Percentiles rank a stretch among this genome's conserved stretches.
Evolutionary conservation across 1,140 invertebrate genomes (phyloP).

Genomic region (Drosophila ficusphila): DNA sequence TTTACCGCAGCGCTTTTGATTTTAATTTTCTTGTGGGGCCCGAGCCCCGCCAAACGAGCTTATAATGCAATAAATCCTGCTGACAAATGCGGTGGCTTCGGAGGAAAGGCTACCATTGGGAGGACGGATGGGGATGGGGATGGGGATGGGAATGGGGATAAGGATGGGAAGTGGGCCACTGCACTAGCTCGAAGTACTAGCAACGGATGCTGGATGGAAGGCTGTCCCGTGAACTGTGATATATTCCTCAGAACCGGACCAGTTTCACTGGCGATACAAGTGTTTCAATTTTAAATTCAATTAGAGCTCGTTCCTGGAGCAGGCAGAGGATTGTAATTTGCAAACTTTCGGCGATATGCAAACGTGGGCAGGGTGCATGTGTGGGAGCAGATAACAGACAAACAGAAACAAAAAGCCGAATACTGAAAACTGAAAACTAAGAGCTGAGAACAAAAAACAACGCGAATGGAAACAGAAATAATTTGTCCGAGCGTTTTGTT

Average conservation of each 20-base stretch:
- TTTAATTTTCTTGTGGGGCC: neutral
- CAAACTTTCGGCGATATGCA: constrained; percentile 10
- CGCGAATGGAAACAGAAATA: constrained; percentile 39
- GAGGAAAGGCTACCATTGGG: no score
- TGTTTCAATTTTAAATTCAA: no score
- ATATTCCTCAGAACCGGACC: no score
- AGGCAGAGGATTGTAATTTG: no score
- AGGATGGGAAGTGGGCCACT: no score
- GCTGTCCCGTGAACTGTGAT: no score
- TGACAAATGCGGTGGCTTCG: constrained; percentile 69
- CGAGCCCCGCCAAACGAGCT: neutral
- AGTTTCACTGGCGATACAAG: no score
- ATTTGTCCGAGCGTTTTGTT: constrained; percentile 48
- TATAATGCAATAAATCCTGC: constrained; percentile 66
- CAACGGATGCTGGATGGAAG: no score
- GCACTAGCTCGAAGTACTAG: no score
- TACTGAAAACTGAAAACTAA: constrained; percentile 8
- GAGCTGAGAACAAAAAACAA: constrained; percentile 8
- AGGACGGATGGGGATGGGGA: no score
- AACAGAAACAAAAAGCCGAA: constrained; percentile 26
- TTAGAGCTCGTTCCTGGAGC: no score
- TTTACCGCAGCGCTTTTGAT: constrained; percentile 29
- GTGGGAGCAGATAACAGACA: constrained; percentile 7
- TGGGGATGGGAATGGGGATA: no score
- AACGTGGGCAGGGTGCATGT: neutral